Evolutionary conservation across 2,888 invertebrate genomes (phyloP).

Genomic region (Blastobasis adustella): DNA sequence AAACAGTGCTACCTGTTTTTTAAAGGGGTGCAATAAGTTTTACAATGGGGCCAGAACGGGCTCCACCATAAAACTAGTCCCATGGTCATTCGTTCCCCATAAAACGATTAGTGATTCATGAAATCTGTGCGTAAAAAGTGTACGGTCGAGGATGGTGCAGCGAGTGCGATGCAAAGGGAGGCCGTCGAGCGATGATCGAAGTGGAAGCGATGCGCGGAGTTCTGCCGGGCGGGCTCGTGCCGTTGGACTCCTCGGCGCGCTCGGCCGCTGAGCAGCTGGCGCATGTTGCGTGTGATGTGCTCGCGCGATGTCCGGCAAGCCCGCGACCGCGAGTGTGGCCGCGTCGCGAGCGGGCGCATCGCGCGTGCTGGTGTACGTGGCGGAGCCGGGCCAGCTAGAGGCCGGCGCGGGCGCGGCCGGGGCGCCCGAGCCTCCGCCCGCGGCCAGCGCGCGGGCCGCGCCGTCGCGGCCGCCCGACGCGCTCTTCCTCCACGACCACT

Average conservation of each 20-base stretch:
- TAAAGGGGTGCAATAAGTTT: slow-evolving; percentile 42
- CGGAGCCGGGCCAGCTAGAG: slow-evolving; percentile 70
- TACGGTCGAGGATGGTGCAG: slow-evolving; percentile 56
- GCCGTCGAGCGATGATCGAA: slow-evolving; percentile 57
- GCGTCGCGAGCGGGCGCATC: slow-evolving; percentile 70
- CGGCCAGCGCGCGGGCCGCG: slow-evolving; percentile 22
- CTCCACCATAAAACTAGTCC: slow-evolving; percentile 66
- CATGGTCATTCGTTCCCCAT: slow-evolving; percentile 44
- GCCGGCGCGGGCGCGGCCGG: slow-evolving; percentile 58
- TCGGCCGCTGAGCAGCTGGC: slow-evolving; percentile 62
- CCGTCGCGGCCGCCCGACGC: slow-evolving; percentile 29
- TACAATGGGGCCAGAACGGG: slow-evolving; percentile 67
- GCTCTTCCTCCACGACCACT: slow-evolving; percentile 41
- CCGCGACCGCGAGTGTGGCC: slow-evolving; percentile 77
- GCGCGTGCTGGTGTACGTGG: slow-evolving; percentile 72
- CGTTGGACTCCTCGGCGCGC: slow-evolving; percentile 46
- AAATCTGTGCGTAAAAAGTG: slow-evolving; percentile 41
- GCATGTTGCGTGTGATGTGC: slow-evolving; percentile 79
- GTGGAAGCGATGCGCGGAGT: slow-evolving; percentile 58
- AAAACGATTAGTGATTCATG: slow-evolving; percentile 59
- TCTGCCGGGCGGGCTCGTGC: slow-evolving; percentile 25
- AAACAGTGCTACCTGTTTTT: slow-evolving; percentile 43
- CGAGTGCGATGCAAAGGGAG: slow-evolving; percentile 35
- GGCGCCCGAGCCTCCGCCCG: slow-evolving; percentile 31
- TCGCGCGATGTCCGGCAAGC: slow-evolving; percentile 85